Conservation (phyloP, 2,888 invertebrate genomes). For the Sepiola atlantica region DNA sequence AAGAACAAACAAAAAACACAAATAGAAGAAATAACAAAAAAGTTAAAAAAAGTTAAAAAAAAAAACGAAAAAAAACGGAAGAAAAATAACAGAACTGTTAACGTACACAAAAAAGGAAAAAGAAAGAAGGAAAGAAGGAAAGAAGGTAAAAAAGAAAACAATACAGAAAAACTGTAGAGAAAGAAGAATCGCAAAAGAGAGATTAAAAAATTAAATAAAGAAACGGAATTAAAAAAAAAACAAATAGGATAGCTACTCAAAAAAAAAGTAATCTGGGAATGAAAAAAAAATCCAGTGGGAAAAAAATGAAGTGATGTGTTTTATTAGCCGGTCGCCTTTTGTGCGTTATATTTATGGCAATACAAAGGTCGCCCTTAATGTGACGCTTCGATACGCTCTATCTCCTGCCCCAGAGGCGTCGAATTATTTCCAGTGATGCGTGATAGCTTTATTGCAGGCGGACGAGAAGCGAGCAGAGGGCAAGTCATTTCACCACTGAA, state of each 20-base stretch:
- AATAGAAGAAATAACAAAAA: not conserved
- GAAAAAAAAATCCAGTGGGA: not conserved
- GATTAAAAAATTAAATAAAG: not conserved
- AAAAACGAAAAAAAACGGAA: not conserved
- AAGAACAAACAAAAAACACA: not conserved
- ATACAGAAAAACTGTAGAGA: not conserved
- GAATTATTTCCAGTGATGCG: constrained; percentile 5
- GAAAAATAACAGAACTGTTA: not conserved
- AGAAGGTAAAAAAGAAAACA: not conserved
- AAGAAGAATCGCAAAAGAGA: not conserved
- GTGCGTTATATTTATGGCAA: not conserved
- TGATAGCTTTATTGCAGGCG: not conserved
- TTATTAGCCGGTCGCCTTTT: not conserved
- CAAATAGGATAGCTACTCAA: not conserved
- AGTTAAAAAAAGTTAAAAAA: not conserved
- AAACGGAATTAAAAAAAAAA: not conserved
- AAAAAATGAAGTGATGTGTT: constrained; percentile 4
- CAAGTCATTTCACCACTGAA: not conserved
- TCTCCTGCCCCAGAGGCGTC: not conserved
- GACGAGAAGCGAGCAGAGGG: not conserved
- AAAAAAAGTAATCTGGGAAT: not conserved
- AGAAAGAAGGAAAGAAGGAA: not conserved
- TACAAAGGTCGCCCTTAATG: not conserved
- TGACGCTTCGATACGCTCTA: not conserved
- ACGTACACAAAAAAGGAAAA: not conserved